Conservation (phyloP, 2,113 vertebrate species). For the Chitala chitala region DNA sequence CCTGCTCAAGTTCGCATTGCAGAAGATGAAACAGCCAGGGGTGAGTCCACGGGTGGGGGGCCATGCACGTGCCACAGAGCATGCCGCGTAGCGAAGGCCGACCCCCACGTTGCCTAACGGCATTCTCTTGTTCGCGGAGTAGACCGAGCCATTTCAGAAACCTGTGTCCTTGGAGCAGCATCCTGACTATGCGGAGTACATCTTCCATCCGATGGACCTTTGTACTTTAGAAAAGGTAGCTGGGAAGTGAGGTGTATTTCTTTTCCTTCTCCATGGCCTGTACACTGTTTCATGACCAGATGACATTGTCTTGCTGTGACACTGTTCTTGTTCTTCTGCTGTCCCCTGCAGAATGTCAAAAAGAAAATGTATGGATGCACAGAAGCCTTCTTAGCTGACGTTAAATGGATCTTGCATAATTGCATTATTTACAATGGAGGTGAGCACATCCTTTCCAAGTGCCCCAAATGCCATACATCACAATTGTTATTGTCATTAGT, state of each 20-base stretch:
- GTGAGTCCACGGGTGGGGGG: constrained; percentile 66
- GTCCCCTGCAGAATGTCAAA: constrained; percentile 78
- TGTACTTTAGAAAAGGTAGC: constrained; percentile 97
- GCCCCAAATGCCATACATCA: not conserved
- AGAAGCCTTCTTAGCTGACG: constrained; percentile 94
- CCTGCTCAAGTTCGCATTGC: constrained; percentile 97
- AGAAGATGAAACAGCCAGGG: constrained; percentile 99
- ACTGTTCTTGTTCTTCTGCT: not conserved
- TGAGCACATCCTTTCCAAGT: constrained; percentile 35
- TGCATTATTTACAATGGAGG: constrained; percentile 99
- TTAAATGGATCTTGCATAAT: constrained; percentile 99
- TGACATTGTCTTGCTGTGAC: not conserved
- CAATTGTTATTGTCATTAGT: not conserved
- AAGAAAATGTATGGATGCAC: constrained; percentile 99
- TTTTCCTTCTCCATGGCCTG: no score
- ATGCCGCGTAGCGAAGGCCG: not conserved
- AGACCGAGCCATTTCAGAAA: constrained; percentile 98
- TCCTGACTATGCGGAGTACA: constrained; percentile 97
- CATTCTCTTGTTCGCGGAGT: constrained; percentile 22
- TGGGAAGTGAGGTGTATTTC: no score
- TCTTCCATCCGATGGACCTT: constrained; percentile 97
- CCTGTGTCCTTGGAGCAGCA: constrained; percentile 94
- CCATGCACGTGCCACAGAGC: not conserved
- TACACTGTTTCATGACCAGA: not conserved
- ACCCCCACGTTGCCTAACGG: not conserved